phyloP scores from a whole-genome alignment of 2,888 invertebrate species.

The Chymomyza fuscimana region DNA sequence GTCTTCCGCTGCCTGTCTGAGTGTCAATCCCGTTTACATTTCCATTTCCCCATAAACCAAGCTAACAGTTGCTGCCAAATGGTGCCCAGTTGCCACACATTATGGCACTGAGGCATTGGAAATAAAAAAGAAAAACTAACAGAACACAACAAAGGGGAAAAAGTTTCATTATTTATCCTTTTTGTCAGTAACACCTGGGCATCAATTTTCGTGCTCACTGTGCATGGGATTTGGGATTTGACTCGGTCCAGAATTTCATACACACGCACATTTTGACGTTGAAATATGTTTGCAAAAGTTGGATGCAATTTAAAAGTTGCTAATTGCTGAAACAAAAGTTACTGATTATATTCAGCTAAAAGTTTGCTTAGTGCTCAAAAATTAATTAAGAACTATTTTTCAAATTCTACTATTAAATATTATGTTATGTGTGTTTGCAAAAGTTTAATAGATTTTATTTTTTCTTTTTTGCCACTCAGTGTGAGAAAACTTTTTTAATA shows the following conservation, averaged over 20 bases:
- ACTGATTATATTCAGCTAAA: background rate
- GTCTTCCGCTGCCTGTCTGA: background rate
- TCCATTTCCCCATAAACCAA: constrained; percentile 7
- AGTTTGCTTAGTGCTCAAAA: background rate
- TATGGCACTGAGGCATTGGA: background rate
- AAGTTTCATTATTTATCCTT: constrained; percentile 32
- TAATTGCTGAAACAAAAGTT: constrained; percentile 37
- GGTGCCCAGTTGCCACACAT: constrained; percentile 8
- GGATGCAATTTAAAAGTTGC: constrained; percentile 31
- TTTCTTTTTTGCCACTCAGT: background rate
- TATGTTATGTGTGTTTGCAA: background rate
- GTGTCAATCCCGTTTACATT: background rate
- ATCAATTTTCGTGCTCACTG: background rate
- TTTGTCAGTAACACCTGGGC: constrained; percentile 35
- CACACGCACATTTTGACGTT: constrained; percentile 9
- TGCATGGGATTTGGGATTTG: background rate
- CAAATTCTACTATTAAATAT: background rate
- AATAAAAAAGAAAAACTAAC: background rate
- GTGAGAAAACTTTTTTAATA: background rate
- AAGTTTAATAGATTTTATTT: background rate
- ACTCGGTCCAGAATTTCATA: background rate
- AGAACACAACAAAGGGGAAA: constrained; percentile 11
- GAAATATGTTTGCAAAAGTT: constrained; percentile 14
- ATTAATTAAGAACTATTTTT: background rate
- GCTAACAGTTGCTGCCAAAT: constrained; percentile 33